Evolutionary conservation across 2,888 invertebrate species (phyloP).

Genomic region (Antheraea yamamai): DNA sequence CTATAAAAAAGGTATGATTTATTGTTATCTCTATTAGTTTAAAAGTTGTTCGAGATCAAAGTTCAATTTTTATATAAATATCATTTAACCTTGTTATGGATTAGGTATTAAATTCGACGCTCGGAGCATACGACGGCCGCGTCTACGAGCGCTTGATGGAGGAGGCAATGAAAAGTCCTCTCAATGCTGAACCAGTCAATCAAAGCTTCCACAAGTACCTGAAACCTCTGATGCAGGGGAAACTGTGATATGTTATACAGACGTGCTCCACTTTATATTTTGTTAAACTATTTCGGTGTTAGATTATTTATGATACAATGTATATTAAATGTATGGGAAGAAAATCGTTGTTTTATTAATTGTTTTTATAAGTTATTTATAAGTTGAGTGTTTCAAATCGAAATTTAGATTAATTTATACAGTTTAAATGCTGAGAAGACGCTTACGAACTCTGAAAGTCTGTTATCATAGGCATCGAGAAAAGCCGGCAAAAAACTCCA

Average conservation of each 20-base stretch:
- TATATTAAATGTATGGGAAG: neutral
- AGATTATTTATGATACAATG: neutral
- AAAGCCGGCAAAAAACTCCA: no score
- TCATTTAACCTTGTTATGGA: neutral
- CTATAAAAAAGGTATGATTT: no score
- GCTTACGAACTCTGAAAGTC: no score
- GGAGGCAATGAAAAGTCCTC: constrained; percentile 90
- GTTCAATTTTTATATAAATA: no score
- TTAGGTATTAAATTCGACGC: constrained; percentile 84
- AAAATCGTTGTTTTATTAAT: neutral
- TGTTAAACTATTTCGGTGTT: neutral
- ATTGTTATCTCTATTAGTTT: no score
- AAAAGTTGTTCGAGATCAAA: no score
- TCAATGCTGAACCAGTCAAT: constrained; percentile 90
- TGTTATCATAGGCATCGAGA: no score
- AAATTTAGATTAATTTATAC: no score
- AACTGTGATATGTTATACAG: constrained; percentile 68
- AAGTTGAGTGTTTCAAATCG: no score
- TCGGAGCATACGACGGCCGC: constrained; percentile 91
- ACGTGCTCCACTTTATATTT: neutral
- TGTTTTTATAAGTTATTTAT: no score
- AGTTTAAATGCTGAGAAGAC: no score
- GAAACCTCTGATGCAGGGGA: constrained; percentile 90
- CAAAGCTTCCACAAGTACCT: constrained; percentile 87
- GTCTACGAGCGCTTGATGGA: constrained; percentile 91